phyloP scores from a whole-genome alignment of 2,113 vertebrate species.

The Thunnus maccoyii region DNA sequence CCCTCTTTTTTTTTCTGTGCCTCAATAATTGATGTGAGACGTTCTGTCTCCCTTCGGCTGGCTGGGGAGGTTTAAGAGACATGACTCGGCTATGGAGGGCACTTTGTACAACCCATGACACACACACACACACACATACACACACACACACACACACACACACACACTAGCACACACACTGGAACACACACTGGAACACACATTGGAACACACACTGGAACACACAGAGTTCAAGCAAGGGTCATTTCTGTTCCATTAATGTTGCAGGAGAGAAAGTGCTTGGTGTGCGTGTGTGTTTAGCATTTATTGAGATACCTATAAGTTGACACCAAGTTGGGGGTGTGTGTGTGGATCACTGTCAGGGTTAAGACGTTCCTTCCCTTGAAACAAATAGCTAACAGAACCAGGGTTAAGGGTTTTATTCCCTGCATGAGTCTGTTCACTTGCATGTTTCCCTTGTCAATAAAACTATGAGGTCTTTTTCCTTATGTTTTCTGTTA shows the following conservation, averaged over 20 bases:
- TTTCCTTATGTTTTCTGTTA: too few relatives aligned
- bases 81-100: constrained; percentile 74
- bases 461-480: too few relatives aligned
- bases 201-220: background rate
- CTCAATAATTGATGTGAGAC: constrained; percentile 79
- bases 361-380: background rate
- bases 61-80: constrained; percentile 76
- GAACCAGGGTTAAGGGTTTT: too few relatives aligned
- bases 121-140: constrained; percentile 31
- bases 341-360: constrained; percentile 7
- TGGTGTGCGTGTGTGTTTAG: constrained; percentile 49
- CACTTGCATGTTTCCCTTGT: too few relatives aligned
- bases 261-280: constrained; percentile 65
- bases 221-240: constrained; percentile 72
- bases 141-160: constrained; percentile 28
- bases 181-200: constrained; percentile 11
- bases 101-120: constrained; percentile 70
- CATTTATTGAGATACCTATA: constrained; percentile 53
- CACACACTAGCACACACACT: constrained; percentile 13
- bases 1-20: constrained; percentile 24
- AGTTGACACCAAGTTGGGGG: constrained; percentile 19
- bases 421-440: too few relatives aligned
- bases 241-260: constrained; percentile 75
- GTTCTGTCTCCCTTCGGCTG: constrained; percentile 58
- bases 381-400: background rate